Percentiles rank a stretch among this genome's conserved stretches.
These are phyloP conservation scores for Zonitis immaculata DNA, from an alignment of 2,888 invertebrate species.

Conservation along the genomic window DNA sequence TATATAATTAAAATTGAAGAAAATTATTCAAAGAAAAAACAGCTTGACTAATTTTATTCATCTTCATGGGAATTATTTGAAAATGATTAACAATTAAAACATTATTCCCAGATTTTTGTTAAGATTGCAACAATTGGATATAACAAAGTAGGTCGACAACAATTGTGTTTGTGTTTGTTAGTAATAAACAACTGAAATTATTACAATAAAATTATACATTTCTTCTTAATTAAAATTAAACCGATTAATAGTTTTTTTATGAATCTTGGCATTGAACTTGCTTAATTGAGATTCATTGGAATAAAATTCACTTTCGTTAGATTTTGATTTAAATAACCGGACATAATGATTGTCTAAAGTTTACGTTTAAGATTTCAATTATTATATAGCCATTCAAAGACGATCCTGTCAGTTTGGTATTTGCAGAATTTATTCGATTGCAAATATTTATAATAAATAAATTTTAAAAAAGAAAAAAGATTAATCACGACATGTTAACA, in stretches of 20 bases:
- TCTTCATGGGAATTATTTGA: neutral
- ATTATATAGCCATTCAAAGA: neutral
- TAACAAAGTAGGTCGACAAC: neutral
- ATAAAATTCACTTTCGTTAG: no score
- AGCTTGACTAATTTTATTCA: neutral
- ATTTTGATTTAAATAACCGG: no score
- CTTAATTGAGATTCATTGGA: no score
- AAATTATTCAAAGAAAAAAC: neutral
- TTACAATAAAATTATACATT: no score
- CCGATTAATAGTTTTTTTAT: no score
- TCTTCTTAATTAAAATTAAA: no score
- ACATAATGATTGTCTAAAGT: no score
- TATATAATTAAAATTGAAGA: neutral
- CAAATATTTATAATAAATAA: no score
- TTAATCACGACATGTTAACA: conserved; percentile 8
- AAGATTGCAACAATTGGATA: neutral
- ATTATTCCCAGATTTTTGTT: neutral
- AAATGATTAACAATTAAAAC: neutral
- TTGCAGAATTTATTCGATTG: conserved; percentile 14
- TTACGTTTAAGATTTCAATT: no score
- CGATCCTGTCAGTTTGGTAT: conserved; percentile 8
- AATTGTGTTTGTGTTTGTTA: neutral
- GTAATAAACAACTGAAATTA: no score
- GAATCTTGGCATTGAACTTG: no score
- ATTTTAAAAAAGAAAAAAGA: neutral